Percentiles rank a stretch among this genome's conserved stretches.
Evolutionary conservation across 2,113 vertebrate genomes (phyloP).

Genomic region (Ranitomeya variabilis): DNA sequence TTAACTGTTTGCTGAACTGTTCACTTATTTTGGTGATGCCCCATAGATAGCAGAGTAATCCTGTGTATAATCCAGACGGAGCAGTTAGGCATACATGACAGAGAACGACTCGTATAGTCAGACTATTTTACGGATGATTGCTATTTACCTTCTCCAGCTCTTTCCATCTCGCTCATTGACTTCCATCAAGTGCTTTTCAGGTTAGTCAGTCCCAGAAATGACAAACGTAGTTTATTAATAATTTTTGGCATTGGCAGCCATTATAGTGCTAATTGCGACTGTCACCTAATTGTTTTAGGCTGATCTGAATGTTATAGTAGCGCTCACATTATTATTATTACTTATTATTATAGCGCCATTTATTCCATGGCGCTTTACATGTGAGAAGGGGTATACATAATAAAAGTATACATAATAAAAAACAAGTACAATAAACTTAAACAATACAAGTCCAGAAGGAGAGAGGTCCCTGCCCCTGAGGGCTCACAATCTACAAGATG

Average conservation of each 20-base stretch:
- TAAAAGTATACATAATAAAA: too few species aligned
- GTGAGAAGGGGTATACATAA: too few species aligned
- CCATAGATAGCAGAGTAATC: not conserved
- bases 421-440: too few species aligned
- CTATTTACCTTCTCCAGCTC: not conserved
- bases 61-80: not conserved
- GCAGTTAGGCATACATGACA: not conserved
- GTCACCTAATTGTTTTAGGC: too few species aligned
- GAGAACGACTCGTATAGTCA: not conserved
- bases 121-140: not conserved
- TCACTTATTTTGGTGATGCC: slow-evolving; percentile 1
- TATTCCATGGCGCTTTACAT: too few species aligned
- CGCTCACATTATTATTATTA: too few species aligned
- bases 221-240: not conserved
- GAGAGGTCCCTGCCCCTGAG: too few species aligned
- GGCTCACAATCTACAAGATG: too few species aligned
- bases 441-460: too few species aligned
- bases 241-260: not conserved
- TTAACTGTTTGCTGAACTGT: not conserved
- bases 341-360: too few species aligned
- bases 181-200: not conserved
- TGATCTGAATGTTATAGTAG: too few species aligned
- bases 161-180: not conserved
- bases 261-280: not conserved
- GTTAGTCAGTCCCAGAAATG: not conserved